Conservation (phyloP, 2,888 invertebrate genomes). For the Litoditis marina region DNA sequence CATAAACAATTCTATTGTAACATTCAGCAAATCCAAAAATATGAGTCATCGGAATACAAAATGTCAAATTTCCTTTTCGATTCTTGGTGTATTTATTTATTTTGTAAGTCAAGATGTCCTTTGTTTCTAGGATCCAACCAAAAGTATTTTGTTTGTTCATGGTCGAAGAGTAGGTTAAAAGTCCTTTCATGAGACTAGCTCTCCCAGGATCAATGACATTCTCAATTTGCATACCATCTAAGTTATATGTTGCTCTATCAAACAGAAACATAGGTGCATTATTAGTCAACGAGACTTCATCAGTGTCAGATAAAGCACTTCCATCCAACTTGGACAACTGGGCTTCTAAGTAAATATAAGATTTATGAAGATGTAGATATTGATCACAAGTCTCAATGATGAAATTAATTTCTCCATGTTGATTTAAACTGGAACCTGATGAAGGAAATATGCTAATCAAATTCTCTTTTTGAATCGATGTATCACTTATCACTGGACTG, state of each 20-base stretch:
- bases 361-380: constrained; percentile 29
- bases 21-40: constrained; percentile 49
- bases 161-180: constrained; percentile 32
- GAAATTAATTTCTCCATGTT: constrained; percentile 39
- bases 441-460: constrained; percentile 22
- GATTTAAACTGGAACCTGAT: constrained; percentile 26
- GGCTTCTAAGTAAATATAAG: constrained; percentile 36
- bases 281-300: constrained; percentile 38
- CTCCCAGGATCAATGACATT: constrained; percentile 38
- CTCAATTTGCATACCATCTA: constrained; percentile 33
- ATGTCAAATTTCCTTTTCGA: constrained; percentile 39
- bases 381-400: constrained; percentile 34
- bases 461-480: constrained; percentile 25
- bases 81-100: constrained; percentile 42
- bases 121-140: constrained; percentile 41
- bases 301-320: constrained; percentile 18
- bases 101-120: constrained; percentile 34
- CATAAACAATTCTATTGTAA: constrained; percentile 44
- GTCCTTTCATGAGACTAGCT: constrained; percentile 41
- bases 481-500: constrained; percentile 22
- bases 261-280: constrained; percentile 44
- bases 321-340: constrained; percentile 26
- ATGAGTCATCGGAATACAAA: constrained; percentile 42
- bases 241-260: constrained; percentile 37
- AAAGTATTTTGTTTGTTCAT: constrained; percentile 47